Evolutionary conservation across 1,140 invertebrate species (phyloP), one percentile per base, ranked within the genome.

Genomic region (Chymomyza costata): DNA sequence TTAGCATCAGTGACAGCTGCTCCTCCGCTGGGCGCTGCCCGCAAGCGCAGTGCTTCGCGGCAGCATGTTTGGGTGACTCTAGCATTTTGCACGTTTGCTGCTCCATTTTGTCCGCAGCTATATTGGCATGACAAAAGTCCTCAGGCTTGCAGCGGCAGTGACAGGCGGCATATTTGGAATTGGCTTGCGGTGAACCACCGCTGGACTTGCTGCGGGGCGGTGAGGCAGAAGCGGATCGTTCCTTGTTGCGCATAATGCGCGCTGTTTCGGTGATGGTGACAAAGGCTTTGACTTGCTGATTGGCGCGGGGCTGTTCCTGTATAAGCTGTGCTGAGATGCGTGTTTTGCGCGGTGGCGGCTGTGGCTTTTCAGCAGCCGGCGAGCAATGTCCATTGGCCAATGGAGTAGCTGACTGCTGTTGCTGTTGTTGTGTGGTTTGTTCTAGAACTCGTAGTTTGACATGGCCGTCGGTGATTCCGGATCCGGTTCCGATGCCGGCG

Each of bases 1-100:
- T 90, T 17, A 91, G 76, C 86, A 91, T 89, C 57, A 89, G 87
- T 60, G 86, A 90, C 68, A 89, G 86, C 85, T 88, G 88, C 40
- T 91, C 90, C 74, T 88, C 86, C 35, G 88, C 70, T 49, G 70
- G 66, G 10, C 19, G 43, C 46, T 65, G 32, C 28, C 52, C 57
- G 46, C 62, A 76, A 43, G 30, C 49, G 19, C 39, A 61, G 37
- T n/a, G 51, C 47, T 25, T 57, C 13, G 21, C 34, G 19, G 44
- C 17, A 1, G 37, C 55, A 30, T 84, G 67, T 31, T 81, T 82
- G 10, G 84, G 82, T 0, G 76, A 82, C 11, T 84, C 84, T 0
- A 86, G 48, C 6, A 86, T 45, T 56, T 82, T 84, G 37, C 84
- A 85, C 0, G 81, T 85, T 43, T 85, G 73, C 1, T 85, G 78